A percentile compares a stretch with the other conserved stretches of the same genome.
Evolutionary conservation across 2,797 vertebrate genomes (phyloP).

Genomic region (Chaetophractus vellerosus): DNA sequence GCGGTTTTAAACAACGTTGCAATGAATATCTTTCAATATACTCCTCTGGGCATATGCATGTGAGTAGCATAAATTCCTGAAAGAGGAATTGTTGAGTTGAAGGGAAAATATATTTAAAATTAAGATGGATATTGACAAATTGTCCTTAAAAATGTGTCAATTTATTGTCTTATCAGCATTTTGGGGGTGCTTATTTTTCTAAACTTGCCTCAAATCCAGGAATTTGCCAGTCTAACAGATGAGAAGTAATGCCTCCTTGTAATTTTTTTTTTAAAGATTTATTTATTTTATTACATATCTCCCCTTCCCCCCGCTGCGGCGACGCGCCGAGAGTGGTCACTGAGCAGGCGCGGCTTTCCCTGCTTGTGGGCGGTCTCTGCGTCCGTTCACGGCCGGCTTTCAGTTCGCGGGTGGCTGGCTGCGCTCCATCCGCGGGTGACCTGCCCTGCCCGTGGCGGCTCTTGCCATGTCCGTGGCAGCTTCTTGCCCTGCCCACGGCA

Average conservation of each 20-base stretch:
- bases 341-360: too few species aligned
- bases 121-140: background rate
- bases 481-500: too few species aligned
- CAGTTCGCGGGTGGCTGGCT: too few species aligned
- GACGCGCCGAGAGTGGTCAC: too few species aligned
- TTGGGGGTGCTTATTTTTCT: background rate
- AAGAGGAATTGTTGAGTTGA: background rate
- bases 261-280: too few species aligned
- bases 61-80: background rate
- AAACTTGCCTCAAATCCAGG: background rate
- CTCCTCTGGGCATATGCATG: background rate
- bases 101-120: background rate
- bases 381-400: too few species aligned
- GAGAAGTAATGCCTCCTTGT: background rate
- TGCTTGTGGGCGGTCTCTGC: too few species aligned
- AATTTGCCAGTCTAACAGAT: background rate
- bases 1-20: conserved; percentile 18
- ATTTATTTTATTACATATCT: too few species aligned
- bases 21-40: background rate
- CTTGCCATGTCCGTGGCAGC: too few species aligned
- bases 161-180: background rate
- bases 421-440: too few species aligned
- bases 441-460: too few species aligned
- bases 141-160: background rate
- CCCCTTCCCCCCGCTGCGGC: too few species aligned